These are phyloP conservation scores for Neogobius melanostomus DNA, from an alignment of 2,113 vertebrate genomes.

Conservation along the genomic window DNA sequence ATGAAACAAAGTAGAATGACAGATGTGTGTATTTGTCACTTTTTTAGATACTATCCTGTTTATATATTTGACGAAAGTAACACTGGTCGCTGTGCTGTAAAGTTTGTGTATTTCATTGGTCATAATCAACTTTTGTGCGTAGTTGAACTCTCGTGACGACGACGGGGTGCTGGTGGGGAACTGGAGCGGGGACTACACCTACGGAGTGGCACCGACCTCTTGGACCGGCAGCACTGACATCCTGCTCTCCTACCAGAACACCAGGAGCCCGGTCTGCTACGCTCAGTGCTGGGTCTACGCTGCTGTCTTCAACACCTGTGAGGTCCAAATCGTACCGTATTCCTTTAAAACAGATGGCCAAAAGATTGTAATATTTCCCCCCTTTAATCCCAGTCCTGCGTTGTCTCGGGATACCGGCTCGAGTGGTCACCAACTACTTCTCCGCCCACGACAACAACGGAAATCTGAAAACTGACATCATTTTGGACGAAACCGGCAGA, in stretches of 20 bases:
- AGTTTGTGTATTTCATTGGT: no score
- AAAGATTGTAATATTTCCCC: no score
- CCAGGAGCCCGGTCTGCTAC: slow-evolving; percentile 81
- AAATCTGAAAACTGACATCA: slow-evolving; percentile 88
- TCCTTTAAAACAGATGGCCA: no score
- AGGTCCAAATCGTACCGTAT: slow-evolving; percentile 43
- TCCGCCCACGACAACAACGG: slow-evolving; percentile 96
- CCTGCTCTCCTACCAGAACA: slow-evolving; percentile 81
- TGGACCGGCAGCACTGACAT: slow-evolving; percentile 97
- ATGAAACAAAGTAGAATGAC: no score
- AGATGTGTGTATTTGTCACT: no score
- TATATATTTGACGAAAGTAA: no score
- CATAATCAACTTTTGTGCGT: not conserved
- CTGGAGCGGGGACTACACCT: slow-evolving; percentile 86
- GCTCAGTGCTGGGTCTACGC: slow-evolving; percentile 99
- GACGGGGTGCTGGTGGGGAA: slow-evolving; percentile 88
- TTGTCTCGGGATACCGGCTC: slow-evolving; percentile 89
- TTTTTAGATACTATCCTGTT: no score
- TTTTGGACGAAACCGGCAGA: slow-evolving; percentile 84
- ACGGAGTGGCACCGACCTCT: slow-evolving; percentile 89
- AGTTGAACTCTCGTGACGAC: slow-evolving; percentile 92
- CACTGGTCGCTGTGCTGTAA: no score
- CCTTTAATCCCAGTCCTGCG: slow-evolving; percentile 81
- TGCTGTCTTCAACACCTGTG: slow-evolving; percentile 94
- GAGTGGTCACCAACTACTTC: slow-evolving; percentile 89